phyloP scores from a whole-genome alignment of 2,797 vertebrate genomes.

The Phrynocephalus vlangalii region DNA sequence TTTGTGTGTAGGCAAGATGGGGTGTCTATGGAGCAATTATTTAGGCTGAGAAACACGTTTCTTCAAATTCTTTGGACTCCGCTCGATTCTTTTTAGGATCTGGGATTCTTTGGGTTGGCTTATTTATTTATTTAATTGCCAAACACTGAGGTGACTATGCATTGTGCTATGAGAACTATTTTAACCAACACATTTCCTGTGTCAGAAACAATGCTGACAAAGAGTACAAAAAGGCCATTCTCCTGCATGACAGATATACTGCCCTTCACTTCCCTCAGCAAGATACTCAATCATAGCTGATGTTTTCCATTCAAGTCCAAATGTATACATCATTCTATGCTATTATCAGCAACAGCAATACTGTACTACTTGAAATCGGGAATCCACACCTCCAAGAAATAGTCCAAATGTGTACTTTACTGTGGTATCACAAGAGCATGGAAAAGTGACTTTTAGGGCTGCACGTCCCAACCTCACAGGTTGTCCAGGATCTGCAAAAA shows the following conservation, averaged over 20 bases:
- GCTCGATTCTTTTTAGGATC: no score
- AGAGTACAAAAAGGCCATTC: neutral
- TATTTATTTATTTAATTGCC: no score
- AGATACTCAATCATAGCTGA: neutral
- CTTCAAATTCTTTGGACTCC: neutral
- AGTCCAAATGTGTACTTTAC: neutral
- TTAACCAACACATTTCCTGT: neutral
- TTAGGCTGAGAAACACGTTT: neutral
- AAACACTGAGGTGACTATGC: neutral
- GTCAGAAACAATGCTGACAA: neutral
- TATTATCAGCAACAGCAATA: neutral
- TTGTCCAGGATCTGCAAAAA: neutral
- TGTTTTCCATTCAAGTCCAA: neutral
- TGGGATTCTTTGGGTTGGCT: no score
- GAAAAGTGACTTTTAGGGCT: no score
- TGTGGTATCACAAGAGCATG: neutral
- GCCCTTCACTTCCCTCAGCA: neutral
- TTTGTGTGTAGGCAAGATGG: neutral
- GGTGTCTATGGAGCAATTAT: neutral
- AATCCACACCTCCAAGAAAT: neutral
- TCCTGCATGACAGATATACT: neutral
- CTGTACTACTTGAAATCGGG: neutral
- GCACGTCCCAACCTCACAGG: neutral
- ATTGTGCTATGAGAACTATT: neutral
- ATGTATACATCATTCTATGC: neutral